Conservation (phyloP, 1,140 invertebrate genomes). For the Eufriesea mexicana region DNA sequence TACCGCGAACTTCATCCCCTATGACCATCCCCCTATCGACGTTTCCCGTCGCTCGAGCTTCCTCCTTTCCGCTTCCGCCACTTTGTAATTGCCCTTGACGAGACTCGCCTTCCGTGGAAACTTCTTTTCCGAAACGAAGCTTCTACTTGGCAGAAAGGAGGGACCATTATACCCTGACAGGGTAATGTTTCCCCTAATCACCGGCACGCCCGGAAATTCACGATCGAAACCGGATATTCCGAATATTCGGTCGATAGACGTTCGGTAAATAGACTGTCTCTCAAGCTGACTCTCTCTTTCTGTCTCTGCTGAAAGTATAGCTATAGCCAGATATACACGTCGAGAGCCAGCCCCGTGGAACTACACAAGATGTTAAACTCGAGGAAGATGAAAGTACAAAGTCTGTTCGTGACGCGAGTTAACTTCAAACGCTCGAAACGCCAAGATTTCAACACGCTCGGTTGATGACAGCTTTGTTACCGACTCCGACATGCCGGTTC, state of each 20-base stretch:
- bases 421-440: slow-evolving; percentile 47
- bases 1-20: slow-evolving; percentile 11
- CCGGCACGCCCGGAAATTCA: slow-evolving; percentile 19
- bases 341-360: neutral
- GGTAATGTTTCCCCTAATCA: neutral
- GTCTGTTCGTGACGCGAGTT: slow-evolving; percentile 50
- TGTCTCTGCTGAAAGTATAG: neutral
- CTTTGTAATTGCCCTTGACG: slow-evolving; percentile 7
- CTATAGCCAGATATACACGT: slow-evolving; percentile 16
- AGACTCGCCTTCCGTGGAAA: neutral
- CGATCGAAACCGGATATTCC: slow-evolving; percentile 15
- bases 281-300: neutral
- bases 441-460: neutral
- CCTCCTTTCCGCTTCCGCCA: slow-evolving; percentile 4
- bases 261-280: slow-evolving; percentile 31
- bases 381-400: slow-evolving; percentile 57
- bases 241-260: slow-evolving; percentile 22
- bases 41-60: too few species aligned
- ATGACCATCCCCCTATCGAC: neutral
- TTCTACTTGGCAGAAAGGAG: neutral
- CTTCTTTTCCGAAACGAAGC: neutral
- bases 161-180: neutral
- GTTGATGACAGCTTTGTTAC: slow-evolving; percentile 47
- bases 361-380: slow-evolving; percentile 46
- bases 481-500: neutral